Evolutionary conservation across 2,113 vertebrate species (phyloP).

Genomic region (Polypterus bichir): DNA sequence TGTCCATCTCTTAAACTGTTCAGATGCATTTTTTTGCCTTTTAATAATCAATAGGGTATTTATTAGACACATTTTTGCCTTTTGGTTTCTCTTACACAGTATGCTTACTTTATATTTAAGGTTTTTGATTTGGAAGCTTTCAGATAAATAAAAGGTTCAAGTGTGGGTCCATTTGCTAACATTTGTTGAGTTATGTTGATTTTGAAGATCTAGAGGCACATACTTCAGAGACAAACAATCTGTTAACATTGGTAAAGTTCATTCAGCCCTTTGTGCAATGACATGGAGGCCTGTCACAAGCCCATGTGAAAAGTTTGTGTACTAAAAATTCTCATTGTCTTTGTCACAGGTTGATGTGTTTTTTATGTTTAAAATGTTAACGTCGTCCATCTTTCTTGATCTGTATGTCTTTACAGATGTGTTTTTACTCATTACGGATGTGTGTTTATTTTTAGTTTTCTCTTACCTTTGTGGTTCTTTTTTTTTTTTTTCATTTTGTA

Average conservation of each 20-base stretch:
- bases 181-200: too few species aligned
- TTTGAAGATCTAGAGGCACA: slow-evolving; percentile 12
- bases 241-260: slow-evolving; percentile 46
- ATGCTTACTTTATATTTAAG: too few species aligned
- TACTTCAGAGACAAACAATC: slow-evolving; percentile 8
- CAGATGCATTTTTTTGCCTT: too few species aligned
- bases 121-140: too few species aligned
- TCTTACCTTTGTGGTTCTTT: slow-evolving; percentile 1
- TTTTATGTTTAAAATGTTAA: slow-evolving; percentile 23
- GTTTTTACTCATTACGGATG: slow-evolving; percentile 17
- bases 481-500: slow-evolving; percentile 28
- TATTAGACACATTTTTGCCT: too few species aligned
- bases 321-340: slow-evolving; percentile 18
- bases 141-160: too few species aligned
- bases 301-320: slow-evolving; percentile 28
- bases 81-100: too few species aligned
- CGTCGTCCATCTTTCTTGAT: slow-evolving; percentile 23
- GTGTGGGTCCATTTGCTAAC: too few species aligned
- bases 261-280: slow-evolving; percentile 44
- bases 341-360: slow-evolving; percentile 26
- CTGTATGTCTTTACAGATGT: slow-evolving; percentile 28
- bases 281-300: slow-evolving; percentile 29
- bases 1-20: too few species aligned
- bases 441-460: slow-evolving; percentile 23
- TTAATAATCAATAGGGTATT: too few species aligned